Evolutionary conservation across 2,888 invertebrate species (phyloP).

Genomic region (Catocala fraxini): DNA sequence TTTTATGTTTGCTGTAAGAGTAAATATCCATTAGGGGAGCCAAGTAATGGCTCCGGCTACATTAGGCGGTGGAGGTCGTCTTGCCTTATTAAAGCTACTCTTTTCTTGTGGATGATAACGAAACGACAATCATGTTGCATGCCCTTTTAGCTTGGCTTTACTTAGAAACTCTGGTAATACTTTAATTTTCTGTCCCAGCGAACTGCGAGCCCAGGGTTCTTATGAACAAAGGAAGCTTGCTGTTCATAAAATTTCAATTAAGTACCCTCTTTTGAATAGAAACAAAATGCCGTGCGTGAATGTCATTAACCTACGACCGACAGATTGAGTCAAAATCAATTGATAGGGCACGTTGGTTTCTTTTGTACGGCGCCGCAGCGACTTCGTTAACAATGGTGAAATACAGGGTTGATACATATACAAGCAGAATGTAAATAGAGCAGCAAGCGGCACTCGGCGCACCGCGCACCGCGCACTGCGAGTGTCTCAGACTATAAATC

Average conservation of each 20-base stretch:
- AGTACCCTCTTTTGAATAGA: slow-evolving; percentile 28
- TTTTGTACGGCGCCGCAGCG: slow-evolving; percentile 31
- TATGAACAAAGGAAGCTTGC: slow-evolving; percentile 24
- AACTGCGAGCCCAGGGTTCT: slow-evolving; percentile 24
- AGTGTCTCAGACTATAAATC: slow-evolving; percentile 59
- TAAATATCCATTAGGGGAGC: slow-evolving; percentile 79
- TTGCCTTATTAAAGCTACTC: slow-evolving; percentile 65
- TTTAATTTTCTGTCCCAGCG: slow-evolving; percentile 37
- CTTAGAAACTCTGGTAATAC: slow-evolving; percentile 27
- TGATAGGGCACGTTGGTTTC: slow-evolving; percentile 30
- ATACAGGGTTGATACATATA: slow-evolving; percentile 46
- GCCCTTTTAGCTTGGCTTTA: slow-evolving; percentile 38
- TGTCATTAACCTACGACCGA: slow-evolving; percentile 37
- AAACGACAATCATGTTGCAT: slow-evolving; percentile 46
- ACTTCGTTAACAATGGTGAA: slow-evolving; percentile 42
- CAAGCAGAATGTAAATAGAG: slow-evolving; percentile 59
- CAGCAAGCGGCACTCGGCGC: slow-evolving; percentile 36
- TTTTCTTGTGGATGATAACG: slow-evolving; percentile 57
- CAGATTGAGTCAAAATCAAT: slow-evolving; percentile 39
- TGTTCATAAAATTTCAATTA: slow-evolving; percentile 52
- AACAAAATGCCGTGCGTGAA: slow-evolving; percentile 41
- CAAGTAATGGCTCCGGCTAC: slow-evolving; percentile 72
- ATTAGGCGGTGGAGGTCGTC: slow-evolving; percentile 70
- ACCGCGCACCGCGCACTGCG: slow-evolving; percentile 25
- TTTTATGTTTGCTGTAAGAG: slow-evolving; percentile 74